Evolutionary conservation across 1,140 invertebrate genomes (phyloP).

Genomic region (Formica selysi): DNA sequence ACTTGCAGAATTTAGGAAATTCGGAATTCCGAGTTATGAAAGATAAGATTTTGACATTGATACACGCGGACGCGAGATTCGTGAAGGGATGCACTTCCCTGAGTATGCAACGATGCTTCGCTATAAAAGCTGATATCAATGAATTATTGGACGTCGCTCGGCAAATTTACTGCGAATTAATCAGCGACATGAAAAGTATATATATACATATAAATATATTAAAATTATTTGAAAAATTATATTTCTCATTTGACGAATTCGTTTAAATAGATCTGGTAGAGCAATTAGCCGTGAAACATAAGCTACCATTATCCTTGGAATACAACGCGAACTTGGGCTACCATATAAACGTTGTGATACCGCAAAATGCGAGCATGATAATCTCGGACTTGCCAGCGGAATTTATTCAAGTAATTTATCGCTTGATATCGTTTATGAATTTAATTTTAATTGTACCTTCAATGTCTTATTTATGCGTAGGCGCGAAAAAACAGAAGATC

Average conservation of each 20-base stretch:
- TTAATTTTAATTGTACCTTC: background rate
- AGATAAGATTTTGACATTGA: constrained; percentile 89
- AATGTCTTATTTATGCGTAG: constrained; percentile 83
- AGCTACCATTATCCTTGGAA: constrained; percentile 89
- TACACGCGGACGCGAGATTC: constrained; percentile 91
- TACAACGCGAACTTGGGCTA: constrained; percentile 91
- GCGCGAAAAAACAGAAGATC: constrained; percentile 88
- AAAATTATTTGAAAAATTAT: background rate
- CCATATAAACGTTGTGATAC: constrained; percentile 90
- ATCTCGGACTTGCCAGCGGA: constrained; percentile 88
- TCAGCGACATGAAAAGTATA: constrained; percentile 92
- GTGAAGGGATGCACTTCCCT: constrained; percentile 90
- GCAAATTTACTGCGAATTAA: constrained; percentile 91
- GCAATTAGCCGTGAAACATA: constrained; percentile 88
- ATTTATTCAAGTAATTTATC: constrained; percentile 88
- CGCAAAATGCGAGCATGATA: constrained; percentile 83
- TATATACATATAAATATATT: background rate
- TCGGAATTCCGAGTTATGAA: constrained; percentile 88
- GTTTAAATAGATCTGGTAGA: constrained; percentile 88
- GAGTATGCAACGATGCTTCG: constrained; percentile 93
- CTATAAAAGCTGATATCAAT: constrained; percentile 92
- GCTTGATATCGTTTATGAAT: background rate
- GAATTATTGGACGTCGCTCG: constrained; percentile 92
- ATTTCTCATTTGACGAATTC: constrained; percentile 36
- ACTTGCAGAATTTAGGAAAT: constrained; percentile 83